Evolutionary conservation across 64 coral and sea anemone species (phyloP).

Genomic region (Dendronephthya gigantea): DNA sequence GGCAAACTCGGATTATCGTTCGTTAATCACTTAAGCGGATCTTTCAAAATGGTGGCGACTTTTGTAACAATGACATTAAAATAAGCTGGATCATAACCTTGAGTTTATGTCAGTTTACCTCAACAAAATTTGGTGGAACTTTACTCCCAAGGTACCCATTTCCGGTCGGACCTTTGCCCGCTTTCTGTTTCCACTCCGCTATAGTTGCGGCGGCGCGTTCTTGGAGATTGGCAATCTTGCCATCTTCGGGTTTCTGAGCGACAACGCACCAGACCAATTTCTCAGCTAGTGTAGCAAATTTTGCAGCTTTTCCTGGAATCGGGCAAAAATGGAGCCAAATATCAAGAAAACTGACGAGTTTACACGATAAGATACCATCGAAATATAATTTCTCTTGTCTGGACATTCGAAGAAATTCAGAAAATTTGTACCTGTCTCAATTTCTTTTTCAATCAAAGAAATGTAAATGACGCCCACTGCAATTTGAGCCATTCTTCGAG

Average conservation of each 20-base stretch:
- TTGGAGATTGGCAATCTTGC: not conserved
- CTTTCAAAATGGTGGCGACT: no score
- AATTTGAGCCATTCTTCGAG: conserved; percentile 4
- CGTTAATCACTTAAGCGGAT: no score
- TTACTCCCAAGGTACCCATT: not conserved
- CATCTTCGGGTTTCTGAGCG: not conserved
- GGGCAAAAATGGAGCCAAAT: no score
- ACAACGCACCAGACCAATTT: not conserved
- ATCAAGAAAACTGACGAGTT: no score
- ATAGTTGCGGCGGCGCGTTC: not conserved
- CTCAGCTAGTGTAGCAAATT: not conserved
- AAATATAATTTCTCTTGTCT: no score
- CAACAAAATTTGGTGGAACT: not conserved
- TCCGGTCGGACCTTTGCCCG: not conserved
- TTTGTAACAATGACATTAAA: no score
- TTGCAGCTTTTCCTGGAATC: not conserved
- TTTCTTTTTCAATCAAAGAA: not conserved
- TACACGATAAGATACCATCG: no score
- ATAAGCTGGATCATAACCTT: no score
- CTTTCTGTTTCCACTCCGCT: not conserved
- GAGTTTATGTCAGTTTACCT: no score
- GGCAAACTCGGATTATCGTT: no score
- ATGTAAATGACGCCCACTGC: not conserved
- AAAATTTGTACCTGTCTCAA: conserved; percentile 1
- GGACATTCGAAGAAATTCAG: no score